These are phyloP conservation scores for Volucella zonaria DNA, from an alignment of 2,888 invertebrate genomes.

Conservation along the genomic window DNA sequence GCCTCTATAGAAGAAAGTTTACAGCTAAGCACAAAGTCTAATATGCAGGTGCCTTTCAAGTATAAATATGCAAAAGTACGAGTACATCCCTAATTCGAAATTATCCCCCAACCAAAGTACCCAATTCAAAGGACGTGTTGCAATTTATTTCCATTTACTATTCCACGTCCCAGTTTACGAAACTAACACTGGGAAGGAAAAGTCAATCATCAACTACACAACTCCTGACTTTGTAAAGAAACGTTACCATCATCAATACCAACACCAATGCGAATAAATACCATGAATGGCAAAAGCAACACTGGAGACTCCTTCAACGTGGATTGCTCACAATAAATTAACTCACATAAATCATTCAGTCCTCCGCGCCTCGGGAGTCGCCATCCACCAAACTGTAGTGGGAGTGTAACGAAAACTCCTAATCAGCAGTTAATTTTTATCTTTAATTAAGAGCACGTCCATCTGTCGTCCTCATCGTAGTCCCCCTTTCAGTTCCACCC, in stretches of 20 bases:
- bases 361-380: constrained; percentile 51
- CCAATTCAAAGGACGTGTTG: too few species aligned
- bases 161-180: too few species aligned
- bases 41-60: too few species aligned
- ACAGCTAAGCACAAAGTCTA: too few species aligned
- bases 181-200: too few species aligned
- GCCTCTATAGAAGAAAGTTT: too few species aligned
- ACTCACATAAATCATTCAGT: constrained; percentile 80
- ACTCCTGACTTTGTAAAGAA: background rate
- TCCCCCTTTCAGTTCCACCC: too few species aligned
- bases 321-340: constrained; percentile 75
- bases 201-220: too few species aligned
- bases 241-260: constrained; percentile 53
- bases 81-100: too few species aligned
- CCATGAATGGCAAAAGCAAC: background rate
- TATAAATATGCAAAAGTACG: too few species aligned
- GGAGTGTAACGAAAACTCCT: constrained; percentile 78
- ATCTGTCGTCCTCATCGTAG: constrained; percentile 53
- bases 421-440: constrained; percentile 82
- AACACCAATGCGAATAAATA: constrained; percentile 29
- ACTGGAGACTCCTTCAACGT: constrained; percentile 46
- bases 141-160: too few species aligned
- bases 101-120: too few species aligned
- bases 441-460: constrained; percentile 82
- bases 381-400: constrained; percentile 53